Conservation (phyloP, 2,888 invertebrate species). For the Limulus polyphemus region DNA sequence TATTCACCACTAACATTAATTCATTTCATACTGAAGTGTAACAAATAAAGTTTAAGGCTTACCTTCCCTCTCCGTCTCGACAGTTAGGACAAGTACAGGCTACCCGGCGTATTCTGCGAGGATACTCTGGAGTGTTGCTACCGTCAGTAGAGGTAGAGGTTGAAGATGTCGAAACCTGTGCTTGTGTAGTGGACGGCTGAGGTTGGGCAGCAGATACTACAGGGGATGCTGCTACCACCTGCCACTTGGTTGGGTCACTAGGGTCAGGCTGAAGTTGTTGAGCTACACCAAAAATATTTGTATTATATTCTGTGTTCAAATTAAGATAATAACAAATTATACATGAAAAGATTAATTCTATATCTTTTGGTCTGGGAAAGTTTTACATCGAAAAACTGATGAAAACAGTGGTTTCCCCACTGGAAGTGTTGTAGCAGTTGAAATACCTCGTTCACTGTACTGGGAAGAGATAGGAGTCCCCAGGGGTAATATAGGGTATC, state of each 20-base stretch:
- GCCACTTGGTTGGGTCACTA: constrained; percentile 72
- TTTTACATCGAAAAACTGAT: no score
- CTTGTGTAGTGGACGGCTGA: constrained; percentile 26
- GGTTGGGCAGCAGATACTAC: constrained; percentile 36
- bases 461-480: no score
- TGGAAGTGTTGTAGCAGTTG: no score
- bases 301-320: no score
- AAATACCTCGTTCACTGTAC: no score
- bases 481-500: no score
- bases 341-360: no score
- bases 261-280: constrained; percentile 70
- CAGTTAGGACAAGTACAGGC: constrained; percentile 99
- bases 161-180: constrained; percentile 3
- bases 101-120: constrained; percentile 49
- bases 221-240: constrained; percentile 41
- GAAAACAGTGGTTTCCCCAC: no score
- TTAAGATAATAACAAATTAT: no score
- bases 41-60: not conserved
- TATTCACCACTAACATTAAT: no score
- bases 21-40: no score
- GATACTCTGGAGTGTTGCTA: constrained; percentile 1
- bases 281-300: constrained; percentile 22
- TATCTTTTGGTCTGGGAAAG: no score
- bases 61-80: constrained; percentile 75
- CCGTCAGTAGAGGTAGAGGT: constrained; percentile 8